Base-by-base conservation (phyloP, 2,888 invertebrate species). In the Halictus quadricinctus region DNA sequence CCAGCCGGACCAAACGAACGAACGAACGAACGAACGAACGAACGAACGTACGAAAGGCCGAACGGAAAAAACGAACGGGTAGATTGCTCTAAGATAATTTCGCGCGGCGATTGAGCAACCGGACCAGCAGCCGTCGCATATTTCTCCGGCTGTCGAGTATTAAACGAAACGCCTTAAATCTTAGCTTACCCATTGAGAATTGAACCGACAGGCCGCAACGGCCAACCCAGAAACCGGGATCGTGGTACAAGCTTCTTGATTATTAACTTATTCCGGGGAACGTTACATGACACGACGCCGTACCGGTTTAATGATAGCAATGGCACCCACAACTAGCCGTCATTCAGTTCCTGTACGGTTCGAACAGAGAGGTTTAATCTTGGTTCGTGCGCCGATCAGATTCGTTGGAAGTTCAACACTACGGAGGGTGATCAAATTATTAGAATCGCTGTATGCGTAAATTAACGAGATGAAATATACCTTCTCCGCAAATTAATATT, bases 51-150 rank as follows among this genome's bases (percentile, higher is more conserved):
- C n/a, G 58, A 58, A 41, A 41, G n/a, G 13, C 69, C 69, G n/a
- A 74, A 15, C 25, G 74, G 74, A 80, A 84, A 78, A 78, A 85
- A 85, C 75, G 48, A 78, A 79, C 76, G 80, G 70, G 76, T 76
- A 85, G 81, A 81, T 85, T 79, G 79, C 58, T 84, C 84, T 80
- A 80, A 84, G 85, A 84, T 85, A 79, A 85, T 85, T 85, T 80
- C 84, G 84, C 84, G 79, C 69, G 75, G 76, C 84, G 79, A 85
- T 85, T 76, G 85, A 85, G 73, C 84, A 84, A 85, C 43, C 79
- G 66, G 79, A 43, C 69, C 69, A 41, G 54, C 84, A 50, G 58
- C 84, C 75, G 79, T 72, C 76, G 85, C 79, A 84, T 77, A 84
- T 84, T 84, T 84, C 85, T 84, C 76, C 50, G 80, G 77, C 84